Evolutionary conservation across 2,888 invertebrate species (phyloP), one percentile per base, ranked within the genome.

Genomic region (Acleris emargana): DNA sequence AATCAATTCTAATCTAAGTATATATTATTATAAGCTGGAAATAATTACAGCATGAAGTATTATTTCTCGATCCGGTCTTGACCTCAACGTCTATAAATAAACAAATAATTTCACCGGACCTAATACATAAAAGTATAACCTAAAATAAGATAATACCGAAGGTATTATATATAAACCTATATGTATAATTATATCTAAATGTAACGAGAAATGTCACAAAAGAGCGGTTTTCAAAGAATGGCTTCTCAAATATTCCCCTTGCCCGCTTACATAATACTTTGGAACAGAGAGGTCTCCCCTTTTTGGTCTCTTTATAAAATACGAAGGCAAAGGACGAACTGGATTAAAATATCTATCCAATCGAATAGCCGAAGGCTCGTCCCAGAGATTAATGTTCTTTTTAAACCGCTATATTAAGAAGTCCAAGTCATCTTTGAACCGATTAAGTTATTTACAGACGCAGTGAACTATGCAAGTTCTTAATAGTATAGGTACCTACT

Each of bases 261-360:
- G 58, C 69, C 67, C 52, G 60, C 60, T 45, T 52, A 61, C 63
- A 70, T 76, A 75, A 80, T 71, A 76, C 75, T 70, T 75, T 73
- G 67, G 69, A 60, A 72, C 69, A 70, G 57, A 72, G 72, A 64
- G 73, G 72, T 70, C 75, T 72, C 63, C 72, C 72, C 73, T 73
- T 72, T 74, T 61, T 62, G 67, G 72, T 68, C 72, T 75, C 73
- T 76, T 68, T 73, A 67, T 74, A 71, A 73, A 68, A 69, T 67
- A 71, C 63, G 75, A 80, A 76, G 66, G 71, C 63, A 72, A 75
- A 74, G 67, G 70, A 73, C 69, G 69, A 70, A 73, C 70, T 72
- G 71, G 62, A 72, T 74, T 72, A 69, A 73, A 79, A 76, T 75
- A 76, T 76, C 73, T 68, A 73, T 67, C 69, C 73, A 71, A 71